Evolutionary conservation across 2,888 invertebrate genomes (phyloP).

Genomic region (Nomada fucata): DNA sequence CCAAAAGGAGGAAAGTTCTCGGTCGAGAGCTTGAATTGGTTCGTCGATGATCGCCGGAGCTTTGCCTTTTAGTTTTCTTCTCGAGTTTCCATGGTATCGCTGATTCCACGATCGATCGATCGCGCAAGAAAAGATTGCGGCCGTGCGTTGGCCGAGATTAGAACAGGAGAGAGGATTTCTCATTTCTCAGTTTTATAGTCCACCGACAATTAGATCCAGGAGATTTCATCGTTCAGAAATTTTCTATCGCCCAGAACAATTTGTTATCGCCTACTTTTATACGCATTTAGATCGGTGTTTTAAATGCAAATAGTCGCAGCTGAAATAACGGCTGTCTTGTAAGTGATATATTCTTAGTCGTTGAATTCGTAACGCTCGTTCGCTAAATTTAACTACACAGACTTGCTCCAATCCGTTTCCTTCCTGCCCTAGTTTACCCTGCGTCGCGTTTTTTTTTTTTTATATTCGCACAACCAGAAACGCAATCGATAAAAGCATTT

Average conservation of each 20-base stretch:
- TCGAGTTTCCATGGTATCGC: background rate
- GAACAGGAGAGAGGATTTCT: background rate
- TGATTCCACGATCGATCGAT: background rate
- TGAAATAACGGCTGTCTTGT: no score
- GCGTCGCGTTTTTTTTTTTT: background rate
- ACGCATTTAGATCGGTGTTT: no score
- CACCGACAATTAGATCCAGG: background rate
- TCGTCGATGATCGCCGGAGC: slow-evolving; percentile 3
- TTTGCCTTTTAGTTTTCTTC: background rate
- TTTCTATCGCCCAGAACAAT: no score
- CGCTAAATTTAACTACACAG: no score
- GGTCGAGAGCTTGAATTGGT: slow-evolving; percentile 10
- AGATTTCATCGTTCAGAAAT: background rate
- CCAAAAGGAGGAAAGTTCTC: slow-evolving; percentile 26
- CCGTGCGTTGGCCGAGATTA: background rate
- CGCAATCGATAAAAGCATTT: background rate
- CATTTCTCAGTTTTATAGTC: background rate
- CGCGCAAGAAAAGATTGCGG: background rate
- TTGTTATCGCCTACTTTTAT: no score
- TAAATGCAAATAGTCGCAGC: no score
- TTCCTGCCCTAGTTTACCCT: background rate
- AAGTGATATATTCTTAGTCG: no score
- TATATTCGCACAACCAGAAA: background rate
- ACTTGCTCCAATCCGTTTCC: background rate
- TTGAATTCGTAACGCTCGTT: no score